Conservation (phyloP, 2,797 vertebrate genomes). For the Poecilia picta region DNA sequence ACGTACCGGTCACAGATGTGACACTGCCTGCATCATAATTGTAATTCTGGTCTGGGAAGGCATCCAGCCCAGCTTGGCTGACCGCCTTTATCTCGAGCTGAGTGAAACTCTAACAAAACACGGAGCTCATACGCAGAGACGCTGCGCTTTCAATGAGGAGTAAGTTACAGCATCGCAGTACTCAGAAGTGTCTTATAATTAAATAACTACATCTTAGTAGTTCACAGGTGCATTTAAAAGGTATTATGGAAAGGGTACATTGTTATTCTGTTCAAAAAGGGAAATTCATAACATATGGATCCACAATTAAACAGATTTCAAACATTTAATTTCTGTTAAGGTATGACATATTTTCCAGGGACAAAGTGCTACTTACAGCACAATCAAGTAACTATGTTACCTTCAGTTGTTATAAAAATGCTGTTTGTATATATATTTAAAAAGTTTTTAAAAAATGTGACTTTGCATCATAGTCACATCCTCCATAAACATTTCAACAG, state of each 20-base stretch:
- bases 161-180: slow-evolving; percentile 76
- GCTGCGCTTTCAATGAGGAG: slow-evolving; percentile 97
- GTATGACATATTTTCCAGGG: too few species aligned
- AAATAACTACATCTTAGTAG: background rate
- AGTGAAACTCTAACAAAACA: slow-evolving; percentile 89
- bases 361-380: too few species aligned
- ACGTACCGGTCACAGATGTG: slow-evolving; percentile 90
- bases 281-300: background rate
- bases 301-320: background rate
- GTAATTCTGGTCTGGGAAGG: slow-evolving; percentile 97
- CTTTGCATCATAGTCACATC: too few species aligned
- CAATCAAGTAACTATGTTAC: too few species aligned
- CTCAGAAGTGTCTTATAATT: background rate
- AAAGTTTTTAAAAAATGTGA: too few species aligned
- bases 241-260: background rate
- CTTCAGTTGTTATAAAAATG: too few species aligned
- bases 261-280: background rate
- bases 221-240: background rate
- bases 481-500: background rate
- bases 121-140: slow-evolving; percentile 91
- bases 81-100: slow-evolving; percentile 90
- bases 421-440: too few species aligned
- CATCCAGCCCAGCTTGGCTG: slow-evolving; percentile 86
- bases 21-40: slow-evolving; percentile 90
- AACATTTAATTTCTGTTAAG: background rate